A percentile compares a stretch with the other conserved stretches of the same genome.
Evolutionary conservation across 2,888 invertebrate species (phyloP).

Genomic region (Macrophya annulata): DNA sequence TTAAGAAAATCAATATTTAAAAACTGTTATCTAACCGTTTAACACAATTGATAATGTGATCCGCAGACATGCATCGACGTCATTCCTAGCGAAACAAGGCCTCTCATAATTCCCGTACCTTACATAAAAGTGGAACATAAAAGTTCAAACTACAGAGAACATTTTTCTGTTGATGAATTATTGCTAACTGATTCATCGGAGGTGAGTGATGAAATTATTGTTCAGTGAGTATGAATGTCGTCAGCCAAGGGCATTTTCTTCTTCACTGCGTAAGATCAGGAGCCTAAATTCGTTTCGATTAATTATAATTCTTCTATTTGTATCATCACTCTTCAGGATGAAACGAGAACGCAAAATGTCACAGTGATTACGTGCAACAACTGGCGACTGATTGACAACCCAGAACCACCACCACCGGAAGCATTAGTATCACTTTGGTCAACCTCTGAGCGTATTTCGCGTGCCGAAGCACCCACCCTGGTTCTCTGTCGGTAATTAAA

Average conservation of each 20-base stretch:
- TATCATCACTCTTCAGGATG: not conserved
- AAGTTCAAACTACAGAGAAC: conserved; percentile 55
- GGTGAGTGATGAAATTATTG: conserved; percentile 59
- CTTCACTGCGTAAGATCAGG: not conserved
- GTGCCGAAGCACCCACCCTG: conserved; percentile 72
- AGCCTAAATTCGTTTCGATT: not conserved
- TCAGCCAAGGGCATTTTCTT: not conserved
- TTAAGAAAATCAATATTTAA: not conserved
- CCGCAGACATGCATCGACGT: conserved; percentile 30
- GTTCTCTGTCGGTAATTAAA: conserved; percentile 78
- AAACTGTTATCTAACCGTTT: not conserved
- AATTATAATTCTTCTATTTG: not conserved
- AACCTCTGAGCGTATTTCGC: conserved; percentile 71
- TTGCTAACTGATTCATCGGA: conserved; percentile 66
- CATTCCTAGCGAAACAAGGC: not conserved
- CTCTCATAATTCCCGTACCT: not conserved
- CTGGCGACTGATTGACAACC: conserved; percentile 71
- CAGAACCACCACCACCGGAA: conserved; percentile 68
- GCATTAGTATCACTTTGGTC: conserved; percentile 76
- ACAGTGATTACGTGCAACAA: conserved; percentile 69
- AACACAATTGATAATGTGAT: not conserved
- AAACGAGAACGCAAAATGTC: conserved; percentile 43
- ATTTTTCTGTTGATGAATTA: conserved; percentile 64
- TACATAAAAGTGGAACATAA: not conserved
- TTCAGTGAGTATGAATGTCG: not conserved